phyloP scores from a whole-genome alignment of 1,140 invertebrate genomes.

The Drosophila grimshawi region DNA sequence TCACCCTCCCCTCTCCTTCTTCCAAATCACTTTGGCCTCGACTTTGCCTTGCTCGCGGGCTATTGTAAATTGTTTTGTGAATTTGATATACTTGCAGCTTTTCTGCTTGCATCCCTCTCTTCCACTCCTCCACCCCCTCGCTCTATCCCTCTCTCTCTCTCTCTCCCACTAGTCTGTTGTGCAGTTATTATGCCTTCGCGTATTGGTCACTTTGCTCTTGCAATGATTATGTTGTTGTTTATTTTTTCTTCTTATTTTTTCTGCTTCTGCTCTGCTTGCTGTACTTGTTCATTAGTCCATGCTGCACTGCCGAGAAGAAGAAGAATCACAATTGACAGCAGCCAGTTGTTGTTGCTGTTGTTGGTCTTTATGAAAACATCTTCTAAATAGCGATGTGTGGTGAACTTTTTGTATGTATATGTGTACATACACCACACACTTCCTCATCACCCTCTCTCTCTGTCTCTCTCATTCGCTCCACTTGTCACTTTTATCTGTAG shows the following conservation, averaged over 20 bases:
- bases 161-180: constrained; percentile 16
- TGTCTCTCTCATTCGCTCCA: background rate
- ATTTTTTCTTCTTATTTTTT: constrained; percentile 2
- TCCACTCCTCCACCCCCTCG: background rate
- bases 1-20: background rate
- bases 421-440: too few species aligned
- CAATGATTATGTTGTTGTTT: constrained; percentile 49
- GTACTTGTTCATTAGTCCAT: constrained; percentile 75
- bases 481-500: constrained; percentile 53
- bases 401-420: constrained; percentile 12
- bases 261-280: constrained; percentile 37
- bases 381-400: constrained; percentile 50
- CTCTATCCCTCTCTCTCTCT: background rate
- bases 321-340: constrained; percentile 51
- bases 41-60: constrained; percentile 28
- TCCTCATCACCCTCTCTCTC: background rate
- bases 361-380: constrained; percentile 25
- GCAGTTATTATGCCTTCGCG: constrained; percentile 63
- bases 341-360: constrained; percentile 36
- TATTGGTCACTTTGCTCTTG: constrained; percentile 37
- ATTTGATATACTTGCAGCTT: constrained; percentile 81
- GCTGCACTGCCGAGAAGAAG: constrained; percentile 19
- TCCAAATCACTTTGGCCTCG: constrained; percentile 22
- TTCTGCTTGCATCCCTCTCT: constrained; percentile 14
- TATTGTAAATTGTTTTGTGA: constrained; percentile 84